Base-by-base conservation (phyloP, 2,888 invertebrate genomes). In the Orchesellides sinensis region DNA sequence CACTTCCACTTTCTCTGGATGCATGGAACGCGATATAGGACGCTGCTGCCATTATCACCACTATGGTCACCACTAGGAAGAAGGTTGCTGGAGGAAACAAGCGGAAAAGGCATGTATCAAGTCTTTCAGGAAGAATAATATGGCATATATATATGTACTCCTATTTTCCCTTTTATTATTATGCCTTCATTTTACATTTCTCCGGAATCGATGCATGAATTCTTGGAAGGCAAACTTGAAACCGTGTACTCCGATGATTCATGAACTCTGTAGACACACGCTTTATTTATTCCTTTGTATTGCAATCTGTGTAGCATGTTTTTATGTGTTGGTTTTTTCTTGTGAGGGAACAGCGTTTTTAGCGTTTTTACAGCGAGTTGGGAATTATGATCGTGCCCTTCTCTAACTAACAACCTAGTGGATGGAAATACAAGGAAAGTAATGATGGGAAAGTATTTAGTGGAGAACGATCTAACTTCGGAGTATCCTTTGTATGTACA, bases 191-290 rank as follows among this genome's bases (percentile, higher is more conserved):
- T 65, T 73, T 75, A n/a, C n/a, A n/a, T 54, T 77, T 68, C 75
- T 45, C 14, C 17, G 45, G 68, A 77, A 77, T 68, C 77, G 68
- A 63, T 70, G 78, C 70, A 70, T 70, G 63, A 78, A 78, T 78
- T 78, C 63, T 54, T 69, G 78, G 69, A 77, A 66, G 68, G 77
- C 59, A 78, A 78, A 52, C 78, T 69, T 61, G 35, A 61, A 59
- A 70, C 69, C 40, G 17, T 23, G 52, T 17, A 32, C 10, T 29
- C 19, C 49, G 68, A 68, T 68, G 68, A 69, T 69, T 69, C 69
- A 54, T 54, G 54, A 35, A 65, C 21, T 23, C 10, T 17, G 23
- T 40, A 25, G 17, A 56, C 6, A 32, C 8, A 45, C 45, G 59
- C 59, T 77, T 77, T 47, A 59, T 59, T 77, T 68, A 68, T 66